Percentiles rank a stretch among this genome's conserved stretches.
phyloP scores from a whole-genome alignment of 2,797 vertebrate genomes.

The Muscicapa striata region DNA sequence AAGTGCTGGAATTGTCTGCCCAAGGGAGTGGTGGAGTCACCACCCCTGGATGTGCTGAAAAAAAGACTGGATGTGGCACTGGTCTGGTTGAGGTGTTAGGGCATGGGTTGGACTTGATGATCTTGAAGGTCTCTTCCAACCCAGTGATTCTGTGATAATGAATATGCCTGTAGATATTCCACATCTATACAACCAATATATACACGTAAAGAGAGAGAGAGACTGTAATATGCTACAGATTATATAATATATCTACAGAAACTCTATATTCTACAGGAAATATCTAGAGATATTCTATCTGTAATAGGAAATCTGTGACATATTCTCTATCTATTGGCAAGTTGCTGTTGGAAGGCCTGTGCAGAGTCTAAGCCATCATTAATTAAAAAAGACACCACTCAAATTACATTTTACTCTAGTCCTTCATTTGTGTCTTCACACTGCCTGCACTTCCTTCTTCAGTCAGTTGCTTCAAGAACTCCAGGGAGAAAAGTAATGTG shows the following conservation, averaged over 20 bases:
- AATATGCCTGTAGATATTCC: background rate
- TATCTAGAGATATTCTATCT: background rate
- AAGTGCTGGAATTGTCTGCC: no score
- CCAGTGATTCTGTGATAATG: no score
- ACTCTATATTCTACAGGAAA: background rate
- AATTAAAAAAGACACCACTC: conserved; percentile 17
- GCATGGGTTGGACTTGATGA: no score
- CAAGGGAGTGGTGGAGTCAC: no score
- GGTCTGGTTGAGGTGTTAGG: no score
- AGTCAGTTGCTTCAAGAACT: background rate
- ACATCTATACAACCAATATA: background rate
- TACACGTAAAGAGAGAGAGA: background rate
- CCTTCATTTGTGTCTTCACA: conserved; percentile 11
- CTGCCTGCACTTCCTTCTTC: background rate
- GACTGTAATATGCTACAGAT: background rate
- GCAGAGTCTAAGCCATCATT: background rate
- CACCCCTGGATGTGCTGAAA: no score
- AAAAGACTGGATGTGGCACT: no score
- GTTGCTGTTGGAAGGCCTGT: background rate
- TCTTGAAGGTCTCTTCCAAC: no score
- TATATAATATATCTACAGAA: background rate
- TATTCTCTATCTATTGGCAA: background rate
- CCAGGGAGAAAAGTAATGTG: background rate
- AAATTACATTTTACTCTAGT: background rate
- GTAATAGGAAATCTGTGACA: background rate